These are phyloP conservation scores for Drosophila subpulchrella DNA, from an alignment of 1,140 invertebrate genomes.

Conservation along the genomic window DNA sequence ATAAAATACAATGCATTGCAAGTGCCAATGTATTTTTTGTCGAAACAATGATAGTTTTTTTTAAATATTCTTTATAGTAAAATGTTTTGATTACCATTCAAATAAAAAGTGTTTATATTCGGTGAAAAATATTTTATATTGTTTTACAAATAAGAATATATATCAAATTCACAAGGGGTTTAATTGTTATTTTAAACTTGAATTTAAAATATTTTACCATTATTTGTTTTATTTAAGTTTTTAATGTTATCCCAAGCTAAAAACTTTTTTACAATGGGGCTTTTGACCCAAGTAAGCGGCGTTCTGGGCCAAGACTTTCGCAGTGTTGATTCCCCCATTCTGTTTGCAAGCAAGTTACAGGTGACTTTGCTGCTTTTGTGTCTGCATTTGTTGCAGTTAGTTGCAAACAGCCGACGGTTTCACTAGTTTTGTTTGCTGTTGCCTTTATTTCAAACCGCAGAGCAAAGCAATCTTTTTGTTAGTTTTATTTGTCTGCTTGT, in stretches of 20 bases:
- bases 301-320: neutral
- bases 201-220: neutral
- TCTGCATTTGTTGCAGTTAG: conserved; percentile 7
- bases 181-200: neutral
- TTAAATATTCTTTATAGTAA: no score
- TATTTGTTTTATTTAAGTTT: neutral
- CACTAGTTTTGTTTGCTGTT: conserved; percentile 18
- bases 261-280: neutral
- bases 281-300: conserved; percentile 8
- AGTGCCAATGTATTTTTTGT: no score
- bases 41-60: no score
- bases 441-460: conserved; percentile 17
- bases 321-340: conserved; percentile 9
- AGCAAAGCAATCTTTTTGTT: conserved; percentile 13
- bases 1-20: neutral
- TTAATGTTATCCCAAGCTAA: no score
- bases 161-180: no score
- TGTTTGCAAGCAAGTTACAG: conserved; percentile 14
- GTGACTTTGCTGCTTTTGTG: conserved; percentile 11
- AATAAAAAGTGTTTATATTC: no score
- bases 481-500: conserved; percentile 32
- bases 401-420: conserved; percentile 29
- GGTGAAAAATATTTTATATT: neutral
- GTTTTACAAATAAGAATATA: no score
- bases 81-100: no score